Percentiles rank a stretch among this genome's conserved stretches.
phyloP scores from a whole-genome alignment of 2,797 vertebrate species.

The Linurgus olivaceus region DNA sequence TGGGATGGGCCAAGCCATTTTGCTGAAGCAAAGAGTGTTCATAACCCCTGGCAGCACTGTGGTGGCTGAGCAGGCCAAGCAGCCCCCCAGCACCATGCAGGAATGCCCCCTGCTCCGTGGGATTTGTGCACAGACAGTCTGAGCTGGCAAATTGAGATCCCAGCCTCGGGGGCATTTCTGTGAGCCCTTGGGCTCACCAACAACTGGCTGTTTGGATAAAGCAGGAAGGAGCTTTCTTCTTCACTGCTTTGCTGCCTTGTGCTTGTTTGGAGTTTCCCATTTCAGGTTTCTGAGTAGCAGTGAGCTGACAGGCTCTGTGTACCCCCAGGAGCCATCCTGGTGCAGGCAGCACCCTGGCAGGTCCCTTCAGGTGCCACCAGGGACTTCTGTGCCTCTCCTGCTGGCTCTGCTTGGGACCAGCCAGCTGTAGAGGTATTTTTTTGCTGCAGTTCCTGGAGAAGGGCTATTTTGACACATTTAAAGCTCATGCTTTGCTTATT shows the following conservation, averaged over 20 bases:
- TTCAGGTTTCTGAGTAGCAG: neutral
- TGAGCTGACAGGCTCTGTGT: neutral
- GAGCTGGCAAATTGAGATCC: neutral
- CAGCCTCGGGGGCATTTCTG: fast-evolving
- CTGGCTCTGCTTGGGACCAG: neutral
- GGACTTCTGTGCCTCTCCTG: neutral
- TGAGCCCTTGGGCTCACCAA: neutral
- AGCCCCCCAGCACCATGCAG: neutral
- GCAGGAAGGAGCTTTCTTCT: neutral
- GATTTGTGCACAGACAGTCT: neutral
- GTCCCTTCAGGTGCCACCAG: neutral
- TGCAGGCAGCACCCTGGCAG: neutral
- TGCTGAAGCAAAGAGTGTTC: fast-evolving
- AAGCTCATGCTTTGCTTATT: neutral
- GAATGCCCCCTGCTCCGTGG: neutral
- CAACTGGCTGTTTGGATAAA: neutral
- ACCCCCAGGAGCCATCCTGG: neutral
- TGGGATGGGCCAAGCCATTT: neutral
- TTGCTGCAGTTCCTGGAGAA: neutral
- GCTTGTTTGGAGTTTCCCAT: neutral
- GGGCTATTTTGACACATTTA: neutral
- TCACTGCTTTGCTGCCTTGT: neutral
- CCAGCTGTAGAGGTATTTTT: neutral
- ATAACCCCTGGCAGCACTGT: neutral
- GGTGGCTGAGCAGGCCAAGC: neutral